Evolutionary conservation across 1,140 invertebrate genomes (phyloP), one percentile per base, ranked within the genome.

Genomic region (Drosophila azteca): DNA sequence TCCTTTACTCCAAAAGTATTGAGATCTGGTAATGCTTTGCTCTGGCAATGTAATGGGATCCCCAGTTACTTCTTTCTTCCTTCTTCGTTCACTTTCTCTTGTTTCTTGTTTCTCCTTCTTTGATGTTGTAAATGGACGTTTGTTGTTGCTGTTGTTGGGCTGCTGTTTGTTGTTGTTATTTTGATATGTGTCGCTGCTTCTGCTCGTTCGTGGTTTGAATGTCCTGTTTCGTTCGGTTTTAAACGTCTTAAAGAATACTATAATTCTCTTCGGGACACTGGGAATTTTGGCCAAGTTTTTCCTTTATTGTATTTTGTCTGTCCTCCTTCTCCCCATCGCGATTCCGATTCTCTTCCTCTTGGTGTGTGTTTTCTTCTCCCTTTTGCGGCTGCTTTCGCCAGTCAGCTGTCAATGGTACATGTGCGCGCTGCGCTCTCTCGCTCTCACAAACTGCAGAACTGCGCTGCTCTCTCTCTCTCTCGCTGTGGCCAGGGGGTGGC

Each of bases 401-500:
- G 76, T 87, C 83, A 87, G 83, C 83, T 87, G 83, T 79, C 79
- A 83, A 83, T 67, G 84, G 88, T 81, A 85, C 67, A 72, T 73
- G 79, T 39, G 35, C 68, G 73, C 57, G 68, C 73, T 39, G 35
- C 35, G 35, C 35, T 39, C 35, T 39, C 35, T 11, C 17, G 17
- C 61, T 52, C 71, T 74, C 77, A 48, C 26, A 35, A 69, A 8
- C 51, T 59, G 64, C 46, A 41, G 29, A 69, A 15, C 51, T 69
- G 64, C 46, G 48, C 41, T 58, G 45, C 53, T 57, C 46, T 60
- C 29, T 49, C 39, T 17, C 44, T 51, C 49, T 65, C 35, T 26
- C 59, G 41, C 41, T 60, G 45, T 51, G 44, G 29, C 24, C 51
- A 65, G 49, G 51, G 75, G 74, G 74, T 77, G 74, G 74, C 45